Evolutionary conservation across 1,140 invertebrate genomes (phyloP), one percentile per base, ranked within the genome.

Genomic region (Elymnias hypermnestra): DNA sequence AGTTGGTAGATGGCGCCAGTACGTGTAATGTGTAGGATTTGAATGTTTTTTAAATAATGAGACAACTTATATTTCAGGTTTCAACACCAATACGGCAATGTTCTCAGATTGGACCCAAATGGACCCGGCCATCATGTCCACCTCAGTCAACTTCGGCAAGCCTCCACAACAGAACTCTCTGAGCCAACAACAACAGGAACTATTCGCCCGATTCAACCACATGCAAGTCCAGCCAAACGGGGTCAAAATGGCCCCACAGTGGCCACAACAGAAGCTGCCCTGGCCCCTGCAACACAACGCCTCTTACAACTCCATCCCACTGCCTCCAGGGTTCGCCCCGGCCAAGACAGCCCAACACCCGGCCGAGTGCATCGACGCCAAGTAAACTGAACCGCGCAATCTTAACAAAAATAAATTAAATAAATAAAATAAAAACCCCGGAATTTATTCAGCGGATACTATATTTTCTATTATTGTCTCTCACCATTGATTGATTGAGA

Each of bases 51-150:
- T 21, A 6, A 21, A 4, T 21, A 6, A 4, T 4, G 19, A 3
- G 3, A 21, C 6, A 6, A 21, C 3, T 4, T 21, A 4, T 21
- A 84, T 69, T 64, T 5, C 55, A 79, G 75, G 73, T 38, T 77
- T 64, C 58, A 83, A 64, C 57, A 65, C 89, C 87, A 86, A 69
- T 75, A n/a, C n/a, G n/a, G 88, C 69, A 57, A 83, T 71, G 87
- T 90, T 75, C 88, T 88, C 81, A 76, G 93, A 95, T 83, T 95
- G 94, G 94, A 94, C 94, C 62, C 89, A 92, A 50, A 89, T 95
- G 82, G 94, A 96, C 87, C 94, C 94, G 43, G 94, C 94, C 41
- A 95, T 96, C 62, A 90, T 96, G 64, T 92, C 92, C 42, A 92
- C 92, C 6, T 81, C 72, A 2, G 83, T 82, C 9, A 84, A 71